Percentiles rank a stretch among this genome's conserved stretches.
These are phyloP conservation scores for Toxotes chatareus DNA, from an alignment of 2,113 vertebrate species.

Conservation along the genomic window DNA sequence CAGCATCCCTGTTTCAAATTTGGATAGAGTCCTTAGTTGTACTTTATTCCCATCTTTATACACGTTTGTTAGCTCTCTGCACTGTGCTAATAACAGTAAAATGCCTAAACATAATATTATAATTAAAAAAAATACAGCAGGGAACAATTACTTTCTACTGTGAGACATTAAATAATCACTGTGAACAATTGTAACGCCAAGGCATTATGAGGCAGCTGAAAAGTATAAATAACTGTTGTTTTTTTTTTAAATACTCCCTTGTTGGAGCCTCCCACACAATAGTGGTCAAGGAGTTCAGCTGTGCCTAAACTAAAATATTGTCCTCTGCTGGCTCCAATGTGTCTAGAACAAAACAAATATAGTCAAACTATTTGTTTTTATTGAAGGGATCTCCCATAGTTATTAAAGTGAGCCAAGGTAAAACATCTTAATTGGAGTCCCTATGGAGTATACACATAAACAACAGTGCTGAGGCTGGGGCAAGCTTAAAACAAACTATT, in stretches of 20 bases:
- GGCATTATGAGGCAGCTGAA: slow-evolving; percentile 27
- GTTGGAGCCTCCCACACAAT: slow-evolving; percentile 48
- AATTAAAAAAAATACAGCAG: slow-evolving; percentile 8
- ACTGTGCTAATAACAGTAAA: slow-evolving; percentile 13
- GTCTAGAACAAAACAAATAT: slow-evolving; percentile 66
- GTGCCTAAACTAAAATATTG: slow-evolving; percentile 54
- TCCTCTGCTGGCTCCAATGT: slow-evolving; percentile 57
- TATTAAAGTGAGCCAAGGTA: slow-evolving; percentile 47
- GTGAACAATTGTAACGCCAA: slow-evolving; percentile 17
- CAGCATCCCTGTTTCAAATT: slow-evolving; percentile 15
- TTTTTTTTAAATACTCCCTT: slow-evolving; percentile 41
- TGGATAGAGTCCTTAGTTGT: neutral
- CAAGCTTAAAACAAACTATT: neutral
- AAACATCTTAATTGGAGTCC: slow-evolving; percentile 27
- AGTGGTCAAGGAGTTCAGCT: slow-evolving; percentile 37
- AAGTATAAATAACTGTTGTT: slow-evolving; percentile 50
- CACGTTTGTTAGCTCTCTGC: neutral
- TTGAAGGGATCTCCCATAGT: slow-evolving; percentile 24
- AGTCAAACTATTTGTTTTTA: slow-evolving; percentile 40
- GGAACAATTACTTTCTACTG: slow-evolving; percentile 27
- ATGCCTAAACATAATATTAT: neutral
- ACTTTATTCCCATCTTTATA: slow-evolving; percentile 7
- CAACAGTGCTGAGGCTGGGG: neutral
- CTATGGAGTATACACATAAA: slow-evolving; percentile 16
- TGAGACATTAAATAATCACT: slow-evolving; percentile 37